Base-by-base conservation (phyloP, 2,113 vertebrate genomes). In the Rhizomys pruinosus region DNA sequence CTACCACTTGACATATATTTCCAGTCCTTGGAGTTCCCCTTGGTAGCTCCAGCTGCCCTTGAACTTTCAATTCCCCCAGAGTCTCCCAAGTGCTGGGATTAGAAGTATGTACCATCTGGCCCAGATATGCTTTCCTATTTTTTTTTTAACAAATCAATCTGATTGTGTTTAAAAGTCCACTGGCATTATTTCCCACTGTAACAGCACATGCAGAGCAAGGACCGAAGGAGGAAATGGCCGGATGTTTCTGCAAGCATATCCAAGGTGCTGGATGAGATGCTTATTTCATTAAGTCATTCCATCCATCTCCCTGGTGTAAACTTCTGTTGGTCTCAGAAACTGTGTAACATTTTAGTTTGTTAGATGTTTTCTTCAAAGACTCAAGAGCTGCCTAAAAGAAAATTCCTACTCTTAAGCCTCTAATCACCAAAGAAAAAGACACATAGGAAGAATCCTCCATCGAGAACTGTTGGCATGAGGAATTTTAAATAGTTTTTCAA, bases 391-490 rank as follows among this genome's bases (percentile, higher is more conserved):
- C 42, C 32, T 87, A 32, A 64, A 78, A 79, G 47, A 22, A 55
- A 34, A 73, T 72, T 37, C 81, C 39, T 44, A 13, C 72, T 27
- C 39, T 61, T 16, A 22, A 76, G 42, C 37, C n/a, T 92, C 42
- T 88, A n/a, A 64, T 34, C 37, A 44, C 85, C 52, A 63, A 15
- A 89, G 9, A 57, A 77, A 78, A 52, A 20, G 17, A 76, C 23
- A n/a, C 0, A 3, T 7, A n/a, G 77, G 47, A 74, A 71, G 7
- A 72, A 34, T 76, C 85, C n/a, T 76, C 69, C 39, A 6, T 52
- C 27, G 25, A 44, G 19, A 44, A 39, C 0, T n/a, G 34, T 0
- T 37, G 16, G 22, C 32, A 71, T 1, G 0, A 27, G 4, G 13
- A 77, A 73, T 71, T 84, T 44, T 57, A 57, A 72, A 47, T 15